phyloP scores from a whole-genome alignment of 2,113 vertebrate genomes.

The Bufo bufo region DNA sequence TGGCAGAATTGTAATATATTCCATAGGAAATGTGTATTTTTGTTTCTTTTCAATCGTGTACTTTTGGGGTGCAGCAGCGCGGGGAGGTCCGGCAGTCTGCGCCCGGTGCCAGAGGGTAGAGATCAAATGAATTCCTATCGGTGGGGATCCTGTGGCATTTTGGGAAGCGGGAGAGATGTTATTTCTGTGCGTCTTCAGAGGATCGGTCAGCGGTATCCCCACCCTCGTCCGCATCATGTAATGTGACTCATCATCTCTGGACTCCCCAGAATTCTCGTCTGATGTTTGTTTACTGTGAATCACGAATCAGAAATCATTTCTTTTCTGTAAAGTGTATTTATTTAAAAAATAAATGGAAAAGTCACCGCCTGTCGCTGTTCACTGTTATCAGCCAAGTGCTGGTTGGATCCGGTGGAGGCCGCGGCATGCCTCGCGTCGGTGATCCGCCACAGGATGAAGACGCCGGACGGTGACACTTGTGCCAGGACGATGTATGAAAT shows the following conservation, averaged over 20 bases:
- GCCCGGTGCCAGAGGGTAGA: neutral
- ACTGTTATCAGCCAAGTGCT: neutral
- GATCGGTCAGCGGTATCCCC: neutral
- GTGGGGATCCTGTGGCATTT: neutral
- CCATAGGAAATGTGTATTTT: conserved; percentile 35
- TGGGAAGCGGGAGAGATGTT: neutral
- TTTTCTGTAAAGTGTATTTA: conserved; percentile 88
- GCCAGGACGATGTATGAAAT: too few species aligned
- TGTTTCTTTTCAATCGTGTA: conserved; percentile 11
- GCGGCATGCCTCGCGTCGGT: too few species aligned
- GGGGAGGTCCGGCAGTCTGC: too few species aligned
- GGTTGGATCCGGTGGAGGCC: too few species aligned
- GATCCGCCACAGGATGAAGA: too few species aligned
- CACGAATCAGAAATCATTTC: conserved; percentile 74
- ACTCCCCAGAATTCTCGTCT: neutral
- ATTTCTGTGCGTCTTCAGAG: neutral
- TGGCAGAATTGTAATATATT: conserved; percentile 58
- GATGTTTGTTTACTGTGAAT: conserved; percentile 64
- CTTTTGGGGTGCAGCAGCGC: neutral
- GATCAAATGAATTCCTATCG: neutral
- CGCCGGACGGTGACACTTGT: too few species aligned
- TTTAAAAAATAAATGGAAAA: conserved; percentile 80
- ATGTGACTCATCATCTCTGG: neutral
- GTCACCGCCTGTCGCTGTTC: conserved; percentile 64
- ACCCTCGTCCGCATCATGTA: neutral